A percentile compares a stretch with the other conserved stretches of the same genome.
phyloP scores from a whole-genome alignment of 2,113 vertebrate species.

The Caranx melampygus region DNA sequence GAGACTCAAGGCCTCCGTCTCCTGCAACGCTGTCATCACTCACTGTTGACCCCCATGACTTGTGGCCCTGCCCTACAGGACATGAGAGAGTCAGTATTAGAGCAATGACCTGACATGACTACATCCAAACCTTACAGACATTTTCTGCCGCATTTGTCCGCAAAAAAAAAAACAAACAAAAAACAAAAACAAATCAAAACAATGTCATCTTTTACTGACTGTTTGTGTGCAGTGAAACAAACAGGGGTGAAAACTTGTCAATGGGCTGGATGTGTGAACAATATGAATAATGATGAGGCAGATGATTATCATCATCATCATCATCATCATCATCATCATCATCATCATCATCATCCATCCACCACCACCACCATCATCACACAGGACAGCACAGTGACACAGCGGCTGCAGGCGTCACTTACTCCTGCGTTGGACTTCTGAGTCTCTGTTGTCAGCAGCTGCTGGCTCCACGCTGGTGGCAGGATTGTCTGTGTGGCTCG shows the following conservation, averaged over 20 bases:
- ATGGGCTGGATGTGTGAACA: neutral
- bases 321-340: no score
- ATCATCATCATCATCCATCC: no score
- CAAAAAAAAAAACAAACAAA: neutral
- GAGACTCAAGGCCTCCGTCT: conserved; percentile 81
- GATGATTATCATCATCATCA: no score
- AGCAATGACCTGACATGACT: neutral
- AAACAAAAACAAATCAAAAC: neutral
- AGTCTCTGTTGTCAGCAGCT: neutral
- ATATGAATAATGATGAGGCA: neutral
- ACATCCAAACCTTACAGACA: neutral
- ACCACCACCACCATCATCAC: no score
- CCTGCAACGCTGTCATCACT: conserved; percentile 84
- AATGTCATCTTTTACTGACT: neutral
- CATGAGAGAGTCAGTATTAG: neutral
- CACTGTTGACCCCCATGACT: conserved; percentile 90
- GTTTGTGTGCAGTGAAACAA: neutral
- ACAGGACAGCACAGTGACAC: neutral
- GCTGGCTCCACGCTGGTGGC: conserved; percentile 59
- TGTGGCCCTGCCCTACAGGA: conserved; percentile 85
- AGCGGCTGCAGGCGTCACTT: conserved; percentile 37
- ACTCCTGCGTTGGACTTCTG: conserved; percentile 82
- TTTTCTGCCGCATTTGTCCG: neutral
- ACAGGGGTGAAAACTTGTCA: neutral
- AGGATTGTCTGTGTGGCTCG: conserved; percentile 57